Conservation (phyloP, 2,797 vertebrate genomes). For the Paratrypauchen microcephalus region DNA sequence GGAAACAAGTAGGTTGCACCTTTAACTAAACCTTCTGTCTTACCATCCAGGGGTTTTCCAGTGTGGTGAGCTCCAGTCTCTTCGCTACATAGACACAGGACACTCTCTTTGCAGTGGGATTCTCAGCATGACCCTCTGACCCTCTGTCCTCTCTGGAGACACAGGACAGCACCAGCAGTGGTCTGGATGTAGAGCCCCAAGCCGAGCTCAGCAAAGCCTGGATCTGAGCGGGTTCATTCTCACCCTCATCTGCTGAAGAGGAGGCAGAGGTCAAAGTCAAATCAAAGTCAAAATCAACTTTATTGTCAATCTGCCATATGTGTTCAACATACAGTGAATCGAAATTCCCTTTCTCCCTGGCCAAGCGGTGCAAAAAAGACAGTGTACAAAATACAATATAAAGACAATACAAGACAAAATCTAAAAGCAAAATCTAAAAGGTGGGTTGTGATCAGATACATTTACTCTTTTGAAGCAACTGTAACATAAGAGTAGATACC, state of each 20-base stretch:
- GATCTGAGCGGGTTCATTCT: constrained; percentile 83
- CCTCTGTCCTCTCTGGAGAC: constrained; percentile 71
- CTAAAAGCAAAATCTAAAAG: too few relatives aligned
- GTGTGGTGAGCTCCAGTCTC: constrained; percentile 78
- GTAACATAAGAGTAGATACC: too few relatives aligned
- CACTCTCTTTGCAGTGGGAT: constrained; percentile 43
- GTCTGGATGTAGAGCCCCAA: constrained; percentile 75
- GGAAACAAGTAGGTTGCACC: too few relatives aligned
- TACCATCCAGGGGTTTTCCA: constrained; percentile 92
- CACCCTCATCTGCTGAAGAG: constrained; percentile 62
- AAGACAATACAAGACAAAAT: too few relatives aligned
- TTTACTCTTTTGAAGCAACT: not conserved
- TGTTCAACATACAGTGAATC: too few relatives aligned
- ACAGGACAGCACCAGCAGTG: constrained; percentile 89
- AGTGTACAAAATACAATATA: too few relatives aligned
- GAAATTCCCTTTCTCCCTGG: too few relatives aligned
- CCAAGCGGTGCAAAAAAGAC: too few relatives aligned
- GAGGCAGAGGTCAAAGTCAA: too few relatives aligned
- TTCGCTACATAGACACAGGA: constrained; percentile 88
- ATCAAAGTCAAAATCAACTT: too few relatives aligned
- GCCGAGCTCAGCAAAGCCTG: constrained; percentile 80
- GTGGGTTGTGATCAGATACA: not conserved
- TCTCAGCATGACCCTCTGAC: not conserved
- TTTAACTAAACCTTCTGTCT: constrained; percentile 14
- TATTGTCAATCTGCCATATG: too few relatives aligned